Conservation (phyloP, 2,113 vertebrate genomes). For the Microtus ochrogaster region DNA sequence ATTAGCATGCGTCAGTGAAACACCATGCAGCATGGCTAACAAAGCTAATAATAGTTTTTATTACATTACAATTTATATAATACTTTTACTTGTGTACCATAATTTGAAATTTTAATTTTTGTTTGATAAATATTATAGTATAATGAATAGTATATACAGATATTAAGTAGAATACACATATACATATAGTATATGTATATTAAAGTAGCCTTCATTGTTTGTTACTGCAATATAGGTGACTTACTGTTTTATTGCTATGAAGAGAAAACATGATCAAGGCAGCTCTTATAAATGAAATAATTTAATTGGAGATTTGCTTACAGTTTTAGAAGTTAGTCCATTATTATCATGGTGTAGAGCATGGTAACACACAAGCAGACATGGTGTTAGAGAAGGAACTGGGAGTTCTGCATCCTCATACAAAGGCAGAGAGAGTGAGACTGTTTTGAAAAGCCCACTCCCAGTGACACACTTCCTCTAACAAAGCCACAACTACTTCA, state of each 20-base stretch:
- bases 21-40: conserved; percentile 17
- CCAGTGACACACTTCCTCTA: background rate
- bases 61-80: background rate
- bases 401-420: background rate
- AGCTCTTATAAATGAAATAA: background rate
- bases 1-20: conserved; percentile 45
- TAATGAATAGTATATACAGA: background rate
- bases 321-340: background rate
- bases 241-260: background rate
- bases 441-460: background rate
- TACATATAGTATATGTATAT: background rate
- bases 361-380: background rate
- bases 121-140: conserved; percentile 18
- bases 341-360: background rate
- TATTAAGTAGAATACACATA: background rate
- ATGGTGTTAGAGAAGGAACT: background rate
- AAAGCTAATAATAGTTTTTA: conserved; percentile 36
- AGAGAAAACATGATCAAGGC: background rate
- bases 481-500: background rate
- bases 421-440: background rate
- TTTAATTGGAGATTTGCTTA: background rate
- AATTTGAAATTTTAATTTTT: conserved; percentile 59
- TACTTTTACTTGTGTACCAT: background rate
- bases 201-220: conserved; percentile 47
- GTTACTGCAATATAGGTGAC: background rate